phyloP scores from a whole-genome alignment of 1,140 invertebrate genomes.

The Notospermus geniculatus region DNA sequence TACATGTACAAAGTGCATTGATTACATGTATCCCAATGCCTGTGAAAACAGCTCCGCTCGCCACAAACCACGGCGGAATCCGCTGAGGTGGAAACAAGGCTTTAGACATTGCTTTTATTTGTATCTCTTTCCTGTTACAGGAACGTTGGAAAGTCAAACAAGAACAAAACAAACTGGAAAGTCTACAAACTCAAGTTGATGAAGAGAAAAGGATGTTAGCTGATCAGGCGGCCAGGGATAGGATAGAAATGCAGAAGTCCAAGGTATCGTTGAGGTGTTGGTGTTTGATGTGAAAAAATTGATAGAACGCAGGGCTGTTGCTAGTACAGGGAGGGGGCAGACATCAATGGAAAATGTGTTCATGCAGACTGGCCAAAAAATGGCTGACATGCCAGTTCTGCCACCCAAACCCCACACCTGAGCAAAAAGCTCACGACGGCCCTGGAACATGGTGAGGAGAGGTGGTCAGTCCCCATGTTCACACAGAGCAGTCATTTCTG shows the following conservation, averaged over 20 bases:
- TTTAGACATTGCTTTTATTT: conserved; percentile 7
- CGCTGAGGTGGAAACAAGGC: too few relatives aligned
- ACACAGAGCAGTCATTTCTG: too few relatives aligned
- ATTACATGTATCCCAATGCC: too few relatives aligned
- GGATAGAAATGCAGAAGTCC: conserved; percentile 39
- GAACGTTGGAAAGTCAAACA: conserved; percentile 52
- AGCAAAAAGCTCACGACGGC: too few relatives aligned
- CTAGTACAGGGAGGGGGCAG: not conserved
- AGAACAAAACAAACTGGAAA: conserved; percentile 42
- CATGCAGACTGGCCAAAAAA: too few relatives aligned
- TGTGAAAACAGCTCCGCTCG: too few relatives aligned
- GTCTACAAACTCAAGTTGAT: conserved; percentile 38
- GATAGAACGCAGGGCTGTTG: not conserved
- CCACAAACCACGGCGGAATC: too few relatives aligned
- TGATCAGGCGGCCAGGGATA: conserved; percentile 46
- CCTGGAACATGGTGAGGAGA: too few relatives aligned
- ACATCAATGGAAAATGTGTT: not conserved
- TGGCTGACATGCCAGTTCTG: too few relatives aligned
- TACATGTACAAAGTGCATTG: too few relatives aligned
- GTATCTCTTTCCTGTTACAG: conserved; percentile 26
- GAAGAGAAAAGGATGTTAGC: conserved; percentile 40
- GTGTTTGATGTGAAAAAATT: not conserved
- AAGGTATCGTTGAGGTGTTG: conserved; percentile 32
- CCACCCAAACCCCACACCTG: too few relatives aligned
- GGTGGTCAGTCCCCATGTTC: too few relatives aligned